phyloP scores from a whole-genome alignment of 2,113 vertebrate genomes.

The Microcebus tavaratra region DNA sequence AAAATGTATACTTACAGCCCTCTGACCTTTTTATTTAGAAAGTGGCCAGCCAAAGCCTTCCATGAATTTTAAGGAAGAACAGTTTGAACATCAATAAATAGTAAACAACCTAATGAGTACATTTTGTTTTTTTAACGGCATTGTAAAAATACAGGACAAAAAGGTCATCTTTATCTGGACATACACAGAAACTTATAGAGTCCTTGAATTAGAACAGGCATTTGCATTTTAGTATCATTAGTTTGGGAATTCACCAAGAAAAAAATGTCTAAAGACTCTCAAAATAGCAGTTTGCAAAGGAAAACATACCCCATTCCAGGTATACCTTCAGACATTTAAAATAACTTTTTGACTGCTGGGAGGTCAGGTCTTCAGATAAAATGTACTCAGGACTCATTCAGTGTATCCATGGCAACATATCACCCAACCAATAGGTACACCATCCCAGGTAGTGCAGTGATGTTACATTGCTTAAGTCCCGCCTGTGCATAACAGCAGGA shows the following conservation, averaged over 20 bases:
- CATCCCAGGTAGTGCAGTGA: fast-evolving
- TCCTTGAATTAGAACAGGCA: neutral
- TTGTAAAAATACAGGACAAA: neutral
- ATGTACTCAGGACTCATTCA: neutral
- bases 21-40: conserved; percentile 38
- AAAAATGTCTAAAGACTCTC: neutral
- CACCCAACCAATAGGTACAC: neutral
- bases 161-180: neutral
- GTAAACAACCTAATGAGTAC: neutral
- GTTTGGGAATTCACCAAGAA: neutral
- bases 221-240: neutral
- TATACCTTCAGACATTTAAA: neutral
- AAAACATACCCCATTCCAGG: neutral
- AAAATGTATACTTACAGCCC: neutral
- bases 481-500: neutral
- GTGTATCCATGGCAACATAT: neutral
- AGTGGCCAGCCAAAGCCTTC: neutral
- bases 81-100: neutral
- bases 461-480: neutral
- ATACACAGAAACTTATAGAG: conserved; percentile 23
- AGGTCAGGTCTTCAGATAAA: neutral
- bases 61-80: conserved; percentile 21
- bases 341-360: neutral
- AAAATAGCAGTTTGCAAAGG: neutral
- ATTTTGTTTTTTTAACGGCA: conserved; percentile 49